Conservation (phyloP, 2,888 invertebrate species). For the Phortica magna region DNA sequence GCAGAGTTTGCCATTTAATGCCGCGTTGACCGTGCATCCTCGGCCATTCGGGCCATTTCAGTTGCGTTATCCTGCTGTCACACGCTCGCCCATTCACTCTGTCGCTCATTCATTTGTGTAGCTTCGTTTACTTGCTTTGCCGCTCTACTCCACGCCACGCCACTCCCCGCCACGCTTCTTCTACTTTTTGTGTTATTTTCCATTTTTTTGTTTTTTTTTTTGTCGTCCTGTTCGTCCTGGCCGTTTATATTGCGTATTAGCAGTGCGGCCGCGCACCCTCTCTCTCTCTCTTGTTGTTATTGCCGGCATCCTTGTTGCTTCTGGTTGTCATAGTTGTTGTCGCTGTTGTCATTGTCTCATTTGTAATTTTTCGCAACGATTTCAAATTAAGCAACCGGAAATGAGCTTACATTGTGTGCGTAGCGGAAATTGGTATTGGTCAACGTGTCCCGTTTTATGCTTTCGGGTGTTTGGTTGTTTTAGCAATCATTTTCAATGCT, state of each 20-base stretch:
- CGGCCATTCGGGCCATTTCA: not conserved
- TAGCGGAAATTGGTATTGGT: conserved; percentile 23
- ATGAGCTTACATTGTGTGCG: conserved; percentile 28
- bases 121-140: not conserved
- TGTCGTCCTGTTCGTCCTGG: too few species aligned
- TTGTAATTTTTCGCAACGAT: conserved; percentile 34
- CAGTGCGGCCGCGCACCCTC: conserved; percentile 58
- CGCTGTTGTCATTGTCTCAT: conserved; percentile 25
- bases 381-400: conserved; percentile 34
- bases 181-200: conserved; percentile 5
- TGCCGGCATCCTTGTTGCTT: not conserved
- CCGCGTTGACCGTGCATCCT: not conserved
- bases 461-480: not conserved
- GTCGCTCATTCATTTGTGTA: not conserved
- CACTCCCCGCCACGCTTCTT: not conserved
- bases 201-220: not conserved
- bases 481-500: not conserved
- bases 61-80: conserved; percentile 28
- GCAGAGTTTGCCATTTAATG: conserved; percentile 31
- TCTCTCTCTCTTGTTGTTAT: not conserved
- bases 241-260: conserved; percentile 70
- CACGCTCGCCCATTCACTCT: conserved; percentile 15
- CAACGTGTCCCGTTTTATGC: not conserved
- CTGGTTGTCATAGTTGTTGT: conserved; percentile 17
- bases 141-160: not conserved